Conservation (phyloP, 2,797 vertebrate genomes). For the Tamandua tetradactyla region DNA sequence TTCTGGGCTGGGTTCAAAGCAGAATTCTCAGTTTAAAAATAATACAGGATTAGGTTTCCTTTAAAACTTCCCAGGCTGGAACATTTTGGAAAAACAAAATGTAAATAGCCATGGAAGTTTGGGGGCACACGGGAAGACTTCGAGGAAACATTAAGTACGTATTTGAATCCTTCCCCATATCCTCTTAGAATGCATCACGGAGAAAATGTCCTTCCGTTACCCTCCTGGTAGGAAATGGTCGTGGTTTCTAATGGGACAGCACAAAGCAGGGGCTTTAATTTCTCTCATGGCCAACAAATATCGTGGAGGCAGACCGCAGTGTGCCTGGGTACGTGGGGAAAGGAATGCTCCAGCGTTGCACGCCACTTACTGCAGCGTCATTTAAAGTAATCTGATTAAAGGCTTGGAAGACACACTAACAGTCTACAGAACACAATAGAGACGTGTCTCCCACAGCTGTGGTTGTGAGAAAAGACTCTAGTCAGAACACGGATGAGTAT, state of each 20-base stretch:
- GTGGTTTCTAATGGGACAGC: background rate
- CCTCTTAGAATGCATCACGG: background rate
- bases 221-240: background rate
- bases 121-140: background rate
- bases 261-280: background rate
- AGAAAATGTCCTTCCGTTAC: background rate
- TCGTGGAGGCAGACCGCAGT: background rate
- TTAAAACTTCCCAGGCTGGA: background rate
- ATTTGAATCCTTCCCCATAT: background rate
- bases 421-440: background rate
- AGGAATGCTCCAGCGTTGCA: rapidly evolving
- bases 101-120: background rate
- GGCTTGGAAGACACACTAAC: background rate
- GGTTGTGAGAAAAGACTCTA: background rate
- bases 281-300: background rate
- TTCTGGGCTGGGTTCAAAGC: conserved; percentile 55
- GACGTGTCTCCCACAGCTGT: background rate
- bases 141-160: background rate
- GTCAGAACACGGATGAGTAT: background rate
- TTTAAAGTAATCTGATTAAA: background rate
- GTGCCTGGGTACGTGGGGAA: background rate
- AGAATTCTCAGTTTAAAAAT: background rate
- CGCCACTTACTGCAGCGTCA: background rate
- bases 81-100: background rate
- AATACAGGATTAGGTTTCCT: conserved; percentile 2